Base-by-base conservation (phyloP, 2,797 vertebrate genomes). In the Poliocrania exsul region DNA sequence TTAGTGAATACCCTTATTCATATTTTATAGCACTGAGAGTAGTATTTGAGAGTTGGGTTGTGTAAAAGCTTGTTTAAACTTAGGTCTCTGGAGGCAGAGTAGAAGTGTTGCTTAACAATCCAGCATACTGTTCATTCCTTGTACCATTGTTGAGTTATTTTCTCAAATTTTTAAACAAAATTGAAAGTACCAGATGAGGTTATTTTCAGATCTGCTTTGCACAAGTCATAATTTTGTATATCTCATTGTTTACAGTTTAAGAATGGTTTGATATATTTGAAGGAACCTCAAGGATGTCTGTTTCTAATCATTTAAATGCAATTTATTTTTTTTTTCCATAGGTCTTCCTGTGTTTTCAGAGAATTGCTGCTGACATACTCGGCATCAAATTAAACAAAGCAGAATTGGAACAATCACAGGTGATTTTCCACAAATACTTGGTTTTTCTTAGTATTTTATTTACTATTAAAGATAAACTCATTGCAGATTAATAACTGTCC, bases 321-420 rank as follows among this genome's bases (percentile, higher is more conserved):
- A 93, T 97, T 97, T 96, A 94, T 92, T 96, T 96, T 97, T 97
- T 97, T 97, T 96, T 96, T 92, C 92, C 94, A 60, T 98, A 99
- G 99, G 99, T 99, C 77, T 99, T 98, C 97, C 98, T 99, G 92
- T 99, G 99, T 98, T 99, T 99, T 98, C 99, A 99, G 98, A 99
- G 98, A 98, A 97, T 99, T 94, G 99, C 99, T 96, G 99, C 99
- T 92, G 99, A 99, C 91, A 99, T 99, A 95, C 98, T 99, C 62
- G 99, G 99, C 80, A 98, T 99, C 93, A 99, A 99, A 97, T 98
- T 99, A 97, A 99, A 99, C 98, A 99, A 99, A 98, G 99, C 99
- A 91, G 99, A 99, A 98, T 98, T 99, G 91, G 99, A 99, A 97
- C 99, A 99, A 97, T 99, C 99, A 79, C 99, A 99, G 99, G 99